Evolutionary conservation across 2,113 vertebrate species (phyloP), one percentile per base, ranked within the genome.

Genomic region (Strix aluco): DNA sequence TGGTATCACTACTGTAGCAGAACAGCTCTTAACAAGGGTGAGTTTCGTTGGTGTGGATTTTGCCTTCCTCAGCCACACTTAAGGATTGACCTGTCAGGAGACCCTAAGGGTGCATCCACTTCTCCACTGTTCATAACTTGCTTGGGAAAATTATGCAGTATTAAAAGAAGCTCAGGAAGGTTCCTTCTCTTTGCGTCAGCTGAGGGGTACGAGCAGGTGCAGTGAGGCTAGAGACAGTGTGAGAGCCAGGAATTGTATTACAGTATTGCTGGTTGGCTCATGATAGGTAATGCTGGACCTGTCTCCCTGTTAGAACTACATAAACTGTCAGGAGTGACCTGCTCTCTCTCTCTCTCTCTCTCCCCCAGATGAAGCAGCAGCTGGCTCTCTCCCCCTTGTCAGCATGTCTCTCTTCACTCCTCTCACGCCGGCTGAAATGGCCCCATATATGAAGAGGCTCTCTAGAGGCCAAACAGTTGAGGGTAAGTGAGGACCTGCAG

Each of bases 381-480:
- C 99, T 0, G 98, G 99, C 36, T 99, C 99, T 46, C 97, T 99
- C 19, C 99, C 99, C 9, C 97, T 99, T 3, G 98, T 99, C 96
- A 99, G 98, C 2, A 98, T 99, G 70, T 99, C 99, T 4, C 98
- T 99, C 67, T 99, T 98, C 13, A 98, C 98, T 6, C 98, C 99
- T 1, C 98, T 99, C 86, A 99, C 99, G 0, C 98, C 98, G 0
- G 97, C 98, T 0, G 99, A 99, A 72, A 99, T 99, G 99, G 99
- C 99, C 1, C 98, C 98, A 0, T 99, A 99, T 73, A 98, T 99
- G 97, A 99, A 99, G 95, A 99, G 99, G 95, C 99, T 99, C 12
- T 99, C 99, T 15, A 98, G 98, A 94, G 99, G 99, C 75, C 99
- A 99, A 51, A 98, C 99, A 0, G 98, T 99, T 3, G 99, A 99